Evolutionary conservation across 2,113 vertebrate species (phyloP).

Genomic region (Caranx ignobilis): DNA sequence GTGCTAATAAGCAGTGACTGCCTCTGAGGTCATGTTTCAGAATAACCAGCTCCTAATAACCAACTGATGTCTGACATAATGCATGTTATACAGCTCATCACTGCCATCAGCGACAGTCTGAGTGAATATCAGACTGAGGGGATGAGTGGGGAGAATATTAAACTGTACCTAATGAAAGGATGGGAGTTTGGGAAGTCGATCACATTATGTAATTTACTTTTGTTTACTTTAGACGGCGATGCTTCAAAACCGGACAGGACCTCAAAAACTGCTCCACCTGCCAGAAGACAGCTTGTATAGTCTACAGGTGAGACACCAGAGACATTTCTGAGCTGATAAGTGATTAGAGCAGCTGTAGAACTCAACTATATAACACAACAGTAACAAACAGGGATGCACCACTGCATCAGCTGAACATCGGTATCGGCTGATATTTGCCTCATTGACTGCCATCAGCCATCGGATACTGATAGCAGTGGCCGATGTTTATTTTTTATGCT

Average conservation of each 20-base stretch:
- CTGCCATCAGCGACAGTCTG: slow-evolving; percentile 29
- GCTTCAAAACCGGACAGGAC: slow-evolving; percentile 80
- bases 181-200: slow-evolving; percentile 2
- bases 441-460: too few species aligned
- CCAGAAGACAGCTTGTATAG: slow-evolving; percentile 84
- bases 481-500: too few species aligned
- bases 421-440: too few species aligned
- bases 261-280: slow-evolving; percentile 80
- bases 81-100: slow-evolving; percentile 39
- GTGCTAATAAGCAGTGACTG: slow-evolving; percentile 71
- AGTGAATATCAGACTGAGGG: slow-evolving; percentile 19
- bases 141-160: slow-evolving; percentile 12
- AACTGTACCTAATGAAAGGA: slow-evolving; percentile 8
- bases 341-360: neutral
- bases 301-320: slow-evolving; percentile 81
- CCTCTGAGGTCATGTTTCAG: slow-evolving; percentile 73
- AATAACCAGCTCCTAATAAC: slow-evolving; percentile 70
- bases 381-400: too few species aligned
- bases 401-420: too few species aligned
- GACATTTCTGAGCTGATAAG: slow-evolving; percentile 10
- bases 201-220: slow-evolving; percentile 13
- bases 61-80: slow-evolving; percentile 49
- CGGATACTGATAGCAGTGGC: too few species aligned
- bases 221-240: slow-evolving; percentile 58
- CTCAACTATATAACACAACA: neutral